Evolutionary conservation across 2,113 vertebrate genomes (phyloP), one percentile per base, ranked within the genome.

Genomic region (Otus sunia): DNA sequence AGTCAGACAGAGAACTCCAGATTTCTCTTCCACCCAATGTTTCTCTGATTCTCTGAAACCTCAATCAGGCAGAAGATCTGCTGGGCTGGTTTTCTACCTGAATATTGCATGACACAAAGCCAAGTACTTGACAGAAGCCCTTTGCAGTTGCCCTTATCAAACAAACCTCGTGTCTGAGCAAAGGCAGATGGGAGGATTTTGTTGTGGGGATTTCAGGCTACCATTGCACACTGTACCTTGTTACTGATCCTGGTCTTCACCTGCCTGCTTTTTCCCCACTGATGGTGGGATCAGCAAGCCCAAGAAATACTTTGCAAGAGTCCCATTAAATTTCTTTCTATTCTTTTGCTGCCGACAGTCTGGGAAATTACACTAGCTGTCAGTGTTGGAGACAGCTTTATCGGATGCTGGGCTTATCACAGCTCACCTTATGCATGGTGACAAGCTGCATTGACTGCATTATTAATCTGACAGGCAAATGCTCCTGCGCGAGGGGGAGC

Each of bases 391-490:
- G 88, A 78, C 72, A 77, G 86, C 56, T 93, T 91, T 93, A 86
- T 94, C 82, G 3, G 79, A 21, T 55, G 34, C 74, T 7, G 49
- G 67, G 75, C 68, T 94, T 84, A 72, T 93, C 92, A 83, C 63
- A 43, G 82, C 86, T 94, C 92, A 75, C 72, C 90, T 77, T 67
- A 29, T 56, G 29, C 50, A 6, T 15, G n/a, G 50, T 80, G 96
- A 93, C 90, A 92, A 55, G 71, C 90, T 77, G 72, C 59, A 66
- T 19, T 36, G 85, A 23, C 72, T 84, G 72, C 43, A 6, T 27
- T 81, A 93, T 47, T 91, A 78, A 63, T 63, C 74, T 88, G 87
- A 86, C 81, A 88, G 75, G 67, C 71, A 94, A 79, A 88, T 34
- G 17, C 29, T 81, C 78, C 92, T 62, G 41, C 8, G 16, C n/a